Evolutionary conservation across 2,113 vertebrate species (phyloP).

Genomic region (Halcyon malimbica): DNA sequence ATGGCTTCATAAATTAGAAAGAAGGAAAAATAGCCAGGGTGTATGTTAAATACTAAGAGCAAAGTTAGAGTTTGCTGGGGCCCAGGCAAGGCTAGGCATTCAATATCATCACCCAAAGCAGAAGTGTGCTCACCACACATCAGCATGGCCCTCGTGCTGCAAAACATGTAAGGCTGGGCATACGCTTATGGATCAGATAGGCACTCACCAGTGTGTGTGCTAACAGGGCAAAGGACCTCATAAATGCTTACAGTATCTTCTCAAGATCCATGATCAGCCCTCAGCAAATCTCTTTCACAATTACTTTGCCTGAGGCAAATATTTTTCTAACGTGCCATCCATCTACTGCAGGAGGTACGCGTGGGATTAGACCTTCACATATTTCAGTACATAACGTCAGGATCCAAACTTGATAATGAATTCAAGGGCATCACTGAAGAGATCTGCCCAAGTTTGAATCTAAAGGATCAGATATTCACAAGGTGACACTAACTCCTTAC

Average conservation of each 20-base stretch:
- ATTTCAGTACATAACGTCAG: neutral
- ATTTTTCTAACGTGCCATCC: neutral
- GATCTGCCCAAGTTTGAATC: neutral
- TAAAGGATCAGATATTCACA: neutral
- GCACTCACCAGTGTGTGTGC: neutral
- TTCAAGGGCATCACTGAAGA: rapidly evolving
- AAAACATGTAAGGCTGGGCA: neutral
- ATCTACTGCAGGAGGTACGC: neutral
- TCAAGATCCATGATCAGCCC: neutral
- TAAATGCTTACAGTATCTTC: neutral
- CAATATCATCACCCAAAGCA: neutral
- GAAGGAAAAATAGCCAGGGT: neutral
- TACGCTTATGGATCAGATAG: neutral
- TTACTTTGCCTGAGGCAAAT: neutral
- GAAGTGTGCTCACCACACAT: neutral
- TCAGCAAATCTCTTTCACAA: neutral
- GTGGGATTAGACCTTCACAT: neutral
- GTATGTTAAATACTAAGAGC: neutral
- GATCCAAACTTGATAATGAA: neutral
- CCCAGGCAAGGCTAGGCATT: neutral
- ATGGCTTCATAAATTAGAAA: neutral
- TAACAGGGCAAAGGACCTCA: neutral
- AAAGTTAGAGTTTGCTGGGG: neutral
- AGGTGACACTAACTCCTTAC: neutral
- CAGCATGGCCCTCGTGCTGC: neutral